Conservation (phyloP, 2,888 invertebrate species). For the Scotopteryx bipunctaria region DNA sequence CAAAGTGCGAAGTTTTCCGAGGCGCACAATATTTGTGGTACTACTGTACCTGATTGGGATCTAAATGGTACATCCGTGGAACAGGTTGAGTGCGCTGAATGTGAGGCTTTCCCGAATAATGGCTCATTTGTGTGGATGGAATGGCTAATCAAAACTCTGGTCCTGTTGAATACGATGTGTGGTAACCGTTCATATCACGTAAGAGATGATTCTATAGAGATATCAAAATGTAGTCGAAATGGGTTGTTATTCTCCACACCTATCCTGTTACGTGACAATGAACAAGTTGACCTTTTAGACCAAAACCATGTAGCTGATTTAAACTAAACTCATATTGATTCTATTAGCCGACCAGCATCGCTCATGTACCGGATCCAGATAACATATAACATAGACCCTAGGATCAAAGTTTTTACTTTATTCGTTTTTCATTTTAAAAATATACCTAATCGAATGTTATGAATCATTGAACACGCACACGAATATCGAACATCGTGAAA, state of each 20-base stretch:
- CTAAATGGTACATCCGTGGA: constrained; percentile 36
- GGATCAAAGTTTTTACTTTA: too few relatives aligned
- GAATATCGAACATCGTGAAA: not conserved
- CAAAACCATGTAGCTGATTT: too few relatives aligned
- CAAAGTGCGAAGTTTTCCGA: too few relatives aligned
- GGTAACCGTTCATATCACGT: constrained; percentile 30
- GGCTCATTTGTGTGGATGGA: constrained; percentile 37
- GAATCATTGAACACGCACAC: not conserved
- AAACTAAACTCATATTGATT: too few relatives aligned
- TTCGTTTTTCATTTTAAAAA: too few relatives aligned
- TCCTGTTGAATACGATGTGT: constrained; percentile 35
- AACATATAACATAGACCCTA: too few relatives aligned
- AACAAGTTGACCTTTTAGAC: constrained; percentile 1
- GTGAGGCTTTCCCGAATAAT: constrained; percentile 33
- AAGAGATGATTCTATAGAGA: constrained; percentile 26
- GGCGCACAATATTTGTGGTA: too few relatives aligned
- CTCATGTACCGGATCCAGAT: too few relatives aligned
- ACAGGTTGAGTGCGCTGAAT: constrained; percentile 27
- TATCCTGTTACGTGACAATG: constrained; percentile 9
- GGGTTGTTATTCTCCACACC: constrained; percentile 13
- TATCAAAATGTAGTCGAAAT: constrained; percentile 15
- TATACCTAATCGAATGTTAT: not conserved
- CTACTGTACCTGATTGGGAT: constrained; percentile 36
- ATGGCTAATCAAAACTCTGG: constrained; percentile 30
- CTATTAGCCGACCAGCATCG: too few relatives aligned